Evolutionary conservation across 2,113 vertebrate genomes (phyloP), one percentile per base, ranked within the genome.

Genomic region (Edolisoma coerulescens): DNA sequence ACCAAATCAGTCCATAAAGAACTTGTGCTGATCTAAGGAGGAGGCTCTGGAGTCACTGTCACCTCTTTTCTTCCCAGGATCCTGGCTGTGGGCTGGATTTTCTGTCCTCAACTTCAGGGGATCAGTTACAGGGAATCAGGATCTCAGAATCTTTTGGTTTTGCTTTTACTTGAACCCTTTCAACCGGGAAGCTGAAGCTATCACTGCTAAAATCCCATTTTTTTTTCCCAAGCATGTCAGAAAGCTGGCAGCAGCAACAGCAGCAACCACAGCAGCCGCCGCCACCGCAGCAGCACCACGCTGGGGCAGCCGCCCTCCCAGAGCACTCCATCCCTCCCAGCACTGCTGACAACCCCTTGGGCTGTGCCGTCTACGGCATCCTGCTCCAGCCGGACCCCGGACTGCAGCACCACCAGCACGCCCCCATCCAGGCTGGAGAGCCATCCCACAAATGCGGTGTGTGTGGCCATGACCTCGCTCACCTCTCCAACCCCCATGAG

Each of bases 281-380:
- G 3, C 96, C 90, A 24, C 95, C 82, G 3, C 94, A 95, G 98
- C 98, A 99, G 86, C 99, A 99, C 95, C 99, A 99, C 79, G 47
- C 98, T 17, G 99, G 98, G 30, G 94, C 98, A 67, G 98, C 98
- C 1, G 94, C 99, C 85, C 98, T 98, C 11, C 98, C 99, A 0
- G 99, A 99, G 68, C 99, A 99, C 97, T 97, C 99, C 57, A 98
- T 99, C 67, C 98, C 99, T 0, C 97, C 99, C 0, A 98, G 98
- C 71, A 95, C 98, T 0, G 91, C 97, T 37, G 99, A 99, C 97
- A 99, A 98, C 74, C 93, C 99, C 0, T n/a, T 99, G 96, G 99
- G 99, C 95, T 99, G 99, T 26, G 98, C 99, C 0, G 99, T 99
- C 41, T 99, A 99, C 3, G 99, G 99, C 84, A 99, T 99, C 37